phyloP scores from a whole-genome alignment of 1,140 invertebrate genomes.

The Drosophila sturtevanti region DNA sequence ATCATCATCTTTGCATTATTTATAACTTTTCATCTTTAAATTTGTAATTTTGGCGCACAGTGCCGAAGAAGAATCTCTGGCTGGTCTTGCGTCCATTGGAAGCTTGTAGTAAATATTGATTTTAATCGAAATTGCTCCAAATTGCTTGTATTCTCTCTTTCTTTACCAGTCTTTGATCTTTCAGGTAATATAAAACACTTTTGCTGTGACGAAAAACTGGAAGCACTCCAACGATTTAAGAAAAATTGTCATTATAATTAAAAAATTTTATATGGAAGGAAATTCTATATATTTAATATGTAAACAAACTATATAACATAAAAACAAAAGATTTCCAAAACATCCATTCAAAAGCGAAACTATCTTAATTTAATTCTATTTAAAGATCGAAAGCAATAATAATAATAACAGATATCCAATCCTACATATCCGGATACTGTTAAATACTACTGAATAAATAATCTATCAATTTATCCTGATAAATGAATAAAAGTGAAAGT shows the following conservation, averaged over 20 bases:
- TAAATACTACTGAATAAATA: too few relatives aligned
- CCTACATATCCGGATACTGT: too few relatives aligned
- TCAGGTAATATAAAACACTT: slow-evolving; percentile 68
- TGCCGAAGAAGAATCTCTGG: slow-evolving; percentile 9
- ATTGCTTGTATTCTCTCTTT: slow-evolving; percentile 53
- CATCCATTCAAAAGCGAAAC: too few relatives aligned
- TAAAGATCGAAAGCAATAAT: too few relatives aligned
- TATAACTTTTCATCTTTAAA: slow-evolving; percentile 80
- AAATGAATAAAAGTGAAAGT: too few relatives aligned
- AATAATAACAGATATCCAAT: too few relatives aligned
- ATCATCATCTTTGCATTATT: slow-evolving; percentile 69
- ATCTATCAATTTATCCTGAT: too few relatives aligned
- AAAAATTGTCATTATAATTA: background rate
- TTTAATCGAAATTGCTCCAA: slow-evolving; percentile 78
- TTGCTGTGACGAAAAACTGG: slow-evolving; percentile 53
- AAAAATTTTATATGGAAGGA: too few relatives aligned
- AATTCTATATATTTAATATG: too few relatives aligned
- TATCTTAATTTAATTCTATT: too few relatives aligned
- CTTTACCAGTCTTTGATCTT: slow-evolving; percentile 41
- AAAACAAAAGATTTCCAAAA: too few relatives aligned
- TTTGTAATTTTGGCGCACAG: slow-evolving; percentile 75
- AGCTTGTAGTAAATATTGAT: slow-evolving; percentile 74
- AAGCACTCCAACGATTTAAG: slow-evolving; percentile 18
- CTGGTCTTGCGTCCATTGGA: slow-evolving; percentile 10
- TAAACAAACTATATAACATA: too few relatives aligned